Evolutionary conservation across 2,797 vertebrate genomes (phyloP).

Genomic region (Pseudochirops corinnae): DNA sequence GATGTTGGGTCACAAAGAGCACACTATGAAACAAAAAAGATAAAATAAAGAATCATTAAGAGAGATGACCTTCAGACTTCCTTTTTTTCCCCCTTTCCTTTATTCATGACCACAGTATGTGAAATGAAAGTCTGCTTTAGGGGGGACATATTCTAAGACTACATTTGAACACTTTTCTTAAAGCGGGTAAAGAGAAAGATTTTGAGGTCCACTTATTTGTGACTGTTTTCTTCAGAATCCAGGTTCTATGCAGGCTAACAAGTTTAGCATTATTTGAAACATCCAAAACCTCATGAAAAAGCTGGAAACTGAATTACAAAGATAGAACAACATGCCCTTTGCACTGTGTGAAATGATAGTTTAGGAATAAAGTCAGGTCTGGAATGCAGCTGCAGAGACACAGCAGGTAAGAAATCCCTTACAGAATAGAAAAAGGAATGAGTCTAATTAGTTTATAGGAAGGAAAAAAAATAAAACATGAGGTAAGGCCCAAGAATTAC

Average conservation of each 20-base stretch:
- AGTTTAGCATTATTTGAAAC: conserved; percentile 10
- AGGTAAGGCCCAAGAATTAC: conserved; percentile 51
- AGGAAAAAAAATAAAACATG: conserved; percentile 49
- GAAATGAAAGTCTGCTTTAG: not conserved
- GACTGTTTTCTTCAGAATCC: conserved; percentile 18
- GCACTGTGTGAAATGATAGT: conserved; percentile 33
- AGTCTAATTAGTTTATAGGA: conserved; percentile 40
- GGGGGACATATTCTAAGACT: not conserved
- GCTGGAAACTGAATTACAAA: conserved; percentile 53
- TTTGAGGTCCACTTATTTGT: conserved; percentile 11
- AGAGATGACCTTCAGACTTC: not conserved
- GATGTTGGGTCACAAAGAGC: not conserved
- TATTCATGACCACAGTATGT: not conserved
- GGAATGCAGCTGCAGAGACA: conserved; percentile 59
- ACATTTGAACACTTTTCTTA: conserved; percentile 42
- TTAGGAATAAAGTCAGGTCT: conserved; percentile 60
- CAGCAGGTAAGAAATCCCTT: conserved; percentile 67
- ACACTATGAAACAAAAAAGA: not conserved
- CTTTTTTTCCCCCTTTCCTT: not conserved
- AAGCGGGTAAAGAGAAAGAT: not conserved
- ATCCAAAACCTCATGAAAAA: conserved; percentile 42
- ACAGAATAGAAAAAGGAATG: conserved; percentile 68
- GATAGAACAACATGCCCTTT: conserved; percentile 36
- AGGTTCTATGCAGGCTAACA: conserved; percentile 27
- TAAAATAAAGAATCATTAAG: not conserved